A percentile compares a stretch with the other conserved stretches of the same genome.
Conservation (phyloP, 2,888 invertebrate species). For the Ischnura elegans region DNA sequence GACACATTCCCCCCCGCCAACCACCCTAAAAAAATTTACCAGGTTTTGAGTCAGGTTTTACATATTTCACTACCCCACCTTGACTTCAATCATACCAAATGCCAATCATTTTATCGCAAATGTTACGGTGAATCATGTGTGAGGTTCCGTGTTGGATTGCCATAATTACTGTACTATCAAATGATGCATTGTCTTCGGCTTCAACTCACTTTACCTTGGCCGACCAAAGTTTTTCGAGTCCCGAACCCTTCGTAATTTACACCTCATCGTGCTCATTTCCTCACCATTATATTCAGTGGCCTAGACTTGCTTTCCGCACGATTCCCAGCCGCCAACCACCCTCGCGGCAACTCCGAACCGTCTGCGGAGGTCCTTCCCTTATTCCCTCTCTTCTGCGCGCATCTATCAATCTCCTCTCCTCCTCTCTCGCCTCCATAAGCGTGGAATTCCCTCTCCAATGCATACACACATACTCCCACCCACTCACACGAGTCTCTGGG, state of each 20-base stretch:
- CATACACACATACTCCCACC: background rate
- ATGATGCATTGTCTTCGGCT: no score
- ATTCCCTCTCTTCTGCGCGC: constrained; percentile 68
- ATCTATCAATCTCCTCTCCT: constrained; percentile 70
- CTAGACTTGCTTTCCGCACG: constrained; percentile 34
- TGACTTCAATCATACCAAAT: no score
- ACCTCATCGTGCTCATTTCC: constrained; percentile 11
- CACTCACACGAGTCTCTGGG: constrained; percentile 32
- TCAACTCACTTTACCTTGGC: no score
- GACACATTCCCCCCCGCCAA: no score
- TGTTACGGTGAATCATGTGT: no score
- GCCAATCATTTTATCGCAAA: no score
- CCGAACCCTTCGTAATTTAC: background rate
- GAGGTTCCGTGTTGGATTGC: no score
- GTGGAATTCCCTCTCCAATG: constrained; percentile 67
- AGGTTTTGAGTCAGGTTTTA: no score
- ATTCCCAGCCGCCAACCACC: background rate
- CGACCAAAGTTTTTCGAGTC: background rate
- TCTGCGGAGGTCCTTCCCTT: constrained; percentile 70
- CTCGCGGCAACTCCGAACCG: constrained; percentile 10
- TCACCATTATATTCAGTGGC: constrained; percentile 62
- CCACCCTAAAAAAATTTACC: no score
- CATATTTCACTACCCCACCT: no score
- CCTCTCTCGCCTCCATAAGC: constrained; percentile 70
- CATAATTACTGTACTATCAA: no score